Conservation (phyloP, 2,888 invertebrate genomes). For the Caenorhabditis becei region DNA sequence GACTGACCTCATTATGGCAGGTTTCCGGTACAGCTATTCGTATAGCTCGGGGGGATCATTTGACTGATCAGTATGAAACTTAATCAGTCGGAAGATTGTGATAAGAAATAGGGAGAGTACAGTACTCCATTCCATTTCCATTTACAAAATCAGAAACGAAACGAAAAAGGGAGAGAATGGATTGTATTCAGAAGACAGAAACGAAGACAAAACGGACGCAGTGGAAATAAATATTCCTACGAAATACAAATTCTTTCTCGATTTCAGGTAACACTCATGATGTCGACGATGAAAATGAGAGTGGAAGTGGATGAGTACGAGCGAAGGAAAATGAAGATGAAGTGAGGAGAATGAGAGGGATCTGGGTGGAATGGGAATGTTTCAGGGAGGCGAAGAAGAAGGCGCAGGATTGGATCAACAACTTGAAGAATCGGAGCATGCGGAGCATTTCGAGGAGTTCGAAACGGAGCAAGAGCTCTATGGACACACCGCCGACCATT, state of each 20-base stretch:
- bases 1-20: not conserved
- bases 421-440: constrained; percentile 44
- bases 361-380: not conserved
- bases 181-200: too few relatives aligned
- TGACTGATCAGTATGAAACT: too few relatives aligned
- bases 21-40: too few relatives aligned
- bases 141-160: too few relatives aligned
- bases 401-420: constrained; percentile 63
- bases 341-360: constrained; percentile 10
- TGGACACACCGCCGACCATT: constrained; percentile 30
- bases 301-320: constrained; percentile 63
- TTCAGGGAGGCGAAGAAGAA: constrained; percentile 57
- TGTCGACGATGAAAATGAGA: constrained; percentile 64
- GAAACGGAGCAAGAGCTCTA: constrained; percentile 49
- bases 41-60: too few relatives aligned
- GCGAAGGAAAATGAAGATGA: constrained; percentile 58
- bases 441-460: constrained; percentile 56
- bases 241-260: constrained; percentile 16
- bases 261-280: constrained; percentile 61
- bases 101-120: too few relatives aligned
- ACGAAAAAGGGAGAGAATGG: too few relatives aligned
- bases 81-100: too few relatives aligned
- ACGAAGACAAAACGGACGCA: too few relatives aligned
- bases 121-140: too few relatives aligned
- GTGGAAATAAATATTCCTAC: too few relatives aligned